These are phyloP conservation scores for Gnathonemus echidnorhynchus DNA, from an alignment of 2,113 vertebrate species.

Conservation along the genomic window DNA sequence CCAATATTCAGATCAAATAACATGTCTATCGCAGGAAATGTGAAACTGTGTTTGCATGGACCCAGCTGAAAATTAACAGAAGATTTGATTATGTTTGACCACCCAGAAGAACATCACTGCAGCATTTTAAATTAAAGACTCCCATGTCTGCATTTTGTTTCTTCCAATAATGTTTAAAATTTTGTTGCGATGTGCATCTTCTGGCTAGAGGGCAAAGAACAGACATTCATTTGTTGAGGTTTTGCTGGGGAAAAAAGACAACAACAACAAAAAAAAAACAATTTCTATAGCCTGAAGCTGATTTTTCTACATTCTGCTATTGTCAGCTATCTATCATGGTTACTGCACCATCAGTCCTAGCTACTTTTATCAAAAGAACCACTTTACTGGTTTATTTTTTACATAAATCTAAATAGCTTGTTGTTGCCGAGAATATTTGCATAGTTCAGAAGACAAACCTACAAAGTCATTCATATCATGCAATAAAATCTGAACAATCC, in stretches of 20 bases:
- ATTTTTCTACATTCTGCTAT: not conserved
- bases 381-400: slow-evolving; percentile 1
- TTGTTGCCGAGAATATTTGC: not conserved
- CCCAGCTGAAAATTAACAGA: not conserved
- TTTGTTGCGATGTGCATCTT: not conserved
- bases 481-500: not conserved
- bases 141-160: not conserved
- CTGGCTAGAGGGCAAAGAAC: not conserved
- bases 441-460: not conserved
- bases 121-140: not conserved
- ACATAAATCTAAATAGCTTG: slow-evolving; percentile 1
- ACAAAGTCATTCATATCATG: not conserved
- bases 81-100: not conserved
- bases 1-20: not conserved
- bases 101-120: not conserved
- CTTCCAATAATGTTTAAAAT: not conserved
- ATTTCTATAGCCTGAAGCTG: not conserved
- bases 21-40: not conserved
- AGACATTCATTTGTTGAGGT: not conserved
- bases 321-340: not conserved
- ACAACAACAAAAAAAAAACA: not conserved
- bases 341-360: no score
- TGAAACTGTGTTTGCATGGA: not conserved
- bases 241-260: not conserved
- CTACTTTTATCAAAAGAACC: not conserved